Conservation (phyloP, 2,888 invertebrate species). For the Hemicrepidius hirtus region DNA sequence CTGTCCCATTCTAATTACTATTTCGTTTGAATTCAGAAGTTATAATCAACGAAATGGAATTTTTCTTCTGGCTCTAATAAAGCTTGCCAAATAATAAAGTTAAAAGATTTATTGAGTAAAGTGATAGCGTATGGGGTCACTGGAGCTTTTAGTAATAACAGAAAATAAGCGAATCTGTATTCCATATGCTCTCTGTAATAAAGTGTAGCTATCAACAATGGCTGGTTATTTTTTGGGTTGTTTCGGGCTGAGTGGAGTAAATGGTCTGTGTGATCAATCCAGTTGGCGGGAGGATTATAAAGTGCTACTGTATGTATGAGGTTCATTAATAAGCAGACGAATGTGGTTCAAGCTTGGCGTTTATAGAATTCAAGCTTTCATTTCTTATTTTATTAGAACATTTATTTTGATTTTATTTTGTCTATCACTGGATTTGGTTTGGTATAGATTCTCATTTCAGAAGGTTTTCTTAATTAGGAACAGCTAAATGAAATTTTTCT, state of each 20-base stretch:
- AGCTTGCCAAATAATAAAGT: constrained; percentile 46
- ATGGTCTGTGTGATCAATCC: constrained; percentile 70
- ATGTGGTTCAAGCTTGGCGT: constrained; percentile 36
- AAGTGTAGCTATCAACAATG: constrained; percentile 68
- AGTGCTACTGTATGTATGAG: constrained; percentile 64
- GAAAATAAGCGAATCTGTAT: constrained; percentile 65
- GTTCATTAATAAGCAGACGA: constrained; percentile 63
- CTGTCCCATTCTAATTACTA: too few relatives aligned
- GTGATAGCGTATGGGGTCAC: constrained; percentile 51
- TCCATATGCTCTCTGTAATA: constrained; percentile 68
- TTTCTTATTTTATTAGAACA: constrained; percentile 16
- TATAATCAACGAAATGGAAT: constrained; percentile 1
- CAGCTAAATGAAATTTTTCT: too few relatives aligned
- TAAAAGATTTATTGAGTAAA: constrained; percentile 57
- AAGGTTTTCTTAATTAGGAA: too few relatives aligned
- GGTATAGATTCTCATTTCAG: too few relatives aligned
- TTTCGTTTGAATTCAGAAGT: too few relatives aligned
- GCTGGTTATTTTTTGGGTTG: constrained; percentile 69
- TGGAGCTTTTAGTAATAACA: constrained; percentile 52
- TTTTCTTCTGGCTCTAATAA: constrained; percentile 35
- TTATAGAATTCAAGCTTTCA: constrained; percentile 8
- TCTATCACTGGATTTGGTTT: too few relatives aligned
- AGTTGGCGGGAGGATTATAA: constrained; percentile 65
- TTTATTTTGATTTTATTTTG: too few relatives aligned
- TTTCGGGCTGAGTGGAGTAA: constrained; percentile 66